phyloP scores from a whole-genome alignment of 2,113 vertebrate genomes.

The Hyaena hyaena region DNA sequence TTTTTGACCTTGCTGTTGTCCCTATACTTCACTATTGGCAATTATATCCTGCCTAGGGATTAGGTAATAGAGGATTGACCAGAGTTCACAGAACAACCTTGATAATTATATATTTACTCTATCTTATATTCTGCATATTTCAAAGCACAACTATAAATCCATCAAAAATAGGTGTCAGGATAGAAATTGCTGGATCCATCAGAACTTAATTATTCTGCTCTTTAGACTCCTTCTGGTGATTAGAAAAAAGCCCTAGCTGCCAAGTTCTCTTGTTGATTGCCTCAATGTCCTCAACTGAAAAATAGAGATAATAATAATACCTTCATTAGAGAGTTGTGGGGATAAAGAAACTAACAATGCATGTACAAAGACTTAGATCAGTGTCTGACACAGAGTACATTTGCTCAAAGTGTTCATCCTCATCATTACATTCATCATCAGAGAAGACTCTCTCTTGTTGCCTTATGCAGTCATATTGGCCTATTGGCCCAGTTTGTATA shows the following conservation, averaged over 20 bases:
- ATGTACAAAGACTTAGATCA: neutral
- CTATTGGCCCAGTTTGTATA: neutral
- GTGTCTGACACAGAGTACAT: neutral
- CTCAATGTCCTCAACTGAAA: neutral
- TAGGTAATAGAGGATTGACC: neutral
- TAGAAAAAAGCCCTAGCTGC: neutral
- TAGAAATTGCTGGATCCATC: neutral
- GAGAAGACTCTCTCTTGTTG: neutral
- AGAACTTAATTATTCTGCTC: neutral
- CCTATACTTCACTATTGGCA: neutral
- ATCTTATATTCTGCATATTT: neutral
- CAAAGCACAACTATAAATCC: conserved; percentile 1
- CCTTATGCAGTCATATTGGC: no score
- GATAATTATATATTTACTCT: neutral
- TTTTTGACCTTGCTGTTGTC: neutral
- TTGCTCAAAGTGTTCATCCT: neutral
- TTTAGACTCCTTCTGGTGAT: neutral
- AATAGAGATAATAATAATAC: neutral
- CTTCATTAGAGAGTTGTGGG: neutral
- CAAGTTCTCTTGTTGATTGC: neutral
- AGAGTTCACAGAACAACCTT: neutral
- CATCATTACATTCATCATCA: neutral
- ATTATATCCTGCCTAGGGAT: neutral
- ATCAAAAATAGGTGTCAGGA: neutral
- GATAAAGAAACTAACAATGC: neutral